Evolutionary conservation across 2,888 invertebrate species (phyloP), one percentile per base, ranked within the genome.

Genomic region (Plebejus argus): DNA sequence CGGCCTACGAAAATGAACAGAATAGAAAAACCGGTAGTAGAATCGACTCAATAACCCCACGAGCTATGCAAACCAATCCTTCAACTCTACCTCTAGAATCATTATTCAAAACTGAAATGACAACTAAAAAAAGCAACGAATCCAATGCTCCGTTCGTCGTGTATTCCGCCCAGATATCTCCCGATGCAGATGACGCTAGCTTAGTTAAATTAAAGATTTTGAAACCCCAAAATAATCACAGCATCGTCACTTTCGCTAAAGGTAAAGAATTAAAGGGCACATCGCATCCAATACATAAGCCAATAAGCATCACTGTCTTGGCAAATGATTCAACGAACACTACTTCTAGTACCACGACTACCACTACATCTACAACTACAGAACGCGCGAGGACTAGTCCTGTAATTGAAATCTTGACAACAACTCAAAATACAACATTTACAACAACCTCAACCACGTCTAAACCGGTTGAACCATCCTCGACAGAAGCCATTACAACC

Each of bases 21-120:
- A 83, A 83, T 12, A 84, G 82, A 79, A 81, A 85, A 70, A 84
- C 84, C n/a, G 89, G 86, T 82, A 83, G 89, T 80, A 88, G 81
- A 79, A 91, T 89, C 79, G 92, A 95, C 81, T 85, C 91, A 61
- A 86, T 92, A 1, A 93, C 93, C 6, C 92, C 91, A 12, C 89
- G 91, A 61, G 85, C 88, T 2, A 87, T 89, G 84, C 81, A 85
- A 0, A 91, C 89, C 10, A 95, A 96, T 86, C 95, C 95, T 1
- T 96, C 96, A 0, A 96, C 96, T 0, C 94, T 97, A 80, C 90
- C 96, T 15, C 87, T 97, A 80, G 96, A 97, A 89, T 96, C 95
- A 1, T 88, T 97, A 10, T 97, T 97, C 83, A 95, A 95, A 85
- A 94, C 94, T 78, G 91, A 95, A 84, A 87, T 84, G 79, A 87